Evolutionary conservation across 2,797 vertebrate genomes (phyloP), one percentile per base, ranked within the genome.

Genomic region (Odontamblyopus lacepedii): DNA sequence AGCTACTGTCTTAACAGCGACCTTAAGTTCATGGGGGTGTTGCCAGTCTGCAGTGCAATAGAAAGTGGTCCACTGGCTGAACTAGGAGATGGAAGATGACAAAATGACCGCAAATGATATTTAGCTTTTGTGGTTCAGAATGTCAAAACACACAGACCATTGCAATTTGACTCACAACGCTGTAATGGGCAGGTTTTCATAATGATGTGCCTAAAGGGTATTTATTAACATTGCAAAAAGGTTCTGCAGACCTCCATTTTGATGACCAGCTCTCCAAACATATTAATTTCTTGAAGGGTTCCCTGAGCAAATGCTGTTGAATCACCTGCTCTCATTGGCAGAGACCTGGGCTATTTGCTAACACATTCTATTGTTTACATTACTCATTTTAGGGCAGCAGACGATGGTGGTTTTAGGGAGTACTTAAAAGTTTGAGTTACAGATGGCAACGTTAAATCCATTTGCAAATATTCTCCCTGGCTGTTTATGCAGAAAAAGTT

Each of bases 251-350:
- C 35, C 71, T 71, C 77, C 82, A 85, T 80, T 80, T 75, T 83
- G 83, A 81, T 67, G 51, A 73, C 69, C 69, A 67, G 72, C 70
- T 78, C 78, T 77, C 83, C 77, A 80, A 73, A 73, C 79, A 76
- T 68, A 74, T 72, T 63, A 72, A 70, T 76, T 71, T 32, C 19
- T 63, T 8, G 69, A 82, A 78, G 59, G 48, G 80, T 19, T 64
- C 13, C 19, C 67, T 27, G 62, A 51, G 27, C 66, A 79, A 83
- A 84, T 38, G 61, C 68, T 82, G 70, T 65, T 73, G 73, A 71
- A 79, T 85, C 64, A 74, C 72, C 55, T 26, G 4, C 26, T 72
- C 59, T 78, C 59, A 59, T 60, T 69, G 71, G 75, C 55, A 75
- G 50, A 69, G 67, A 71, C 75, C 19, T 38, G 63, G 35, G 61